Percentiles rank a stretch among this genome's conserved stretches.
Evolutionary conservation across 2,888 invertebrate species (phyloP).

Genomic region (Iselma pallidipennis): DNA sequence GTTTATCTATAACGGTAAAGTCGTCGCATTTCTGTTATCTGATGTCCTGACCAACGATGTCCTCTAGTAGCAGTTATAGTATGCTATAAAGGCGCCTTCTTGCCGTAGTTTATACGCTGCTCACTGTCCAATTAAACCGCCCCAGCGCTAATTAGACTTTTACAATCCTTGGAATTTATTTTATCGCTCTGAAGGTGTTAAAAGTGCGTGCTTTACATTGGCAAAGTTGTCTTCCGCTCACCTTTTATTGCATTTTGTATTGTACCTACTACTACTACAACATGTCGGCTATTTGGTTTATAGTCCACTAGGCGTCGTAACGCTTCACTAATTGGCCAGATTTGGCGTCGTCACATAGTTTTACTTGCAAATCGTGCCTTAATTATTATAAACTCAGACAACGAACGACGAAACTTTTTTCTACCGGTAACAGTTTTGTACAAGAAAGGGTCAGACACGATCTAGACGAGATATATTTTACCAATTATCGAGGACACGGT

Average conservation of each 20-base stretch:
- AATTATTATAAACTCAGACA: conserved; percentile 3
- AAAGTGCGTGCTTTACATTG: conserved; percentile 36
- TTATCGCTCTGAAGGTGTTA: conserved; percentile 33
- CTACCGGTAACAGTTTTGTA: not conserved
- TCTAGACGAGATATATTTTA: conserved; percentile 52
- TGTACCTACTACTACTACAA: conserved; percentile 3
- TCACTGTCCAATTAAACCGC: conserved; percentile 26
- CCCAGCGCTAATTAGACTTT: conserved; percentile 35
- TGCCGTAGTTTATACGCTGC: conserved; percentile 21
- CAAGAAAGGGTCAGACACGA: conserved; percentile 34
- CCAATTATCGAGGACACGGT: conserved; percentile 49
- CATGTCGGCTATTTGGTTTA: conserved; percentile 1
- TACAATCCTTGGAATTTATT: conserved; percentile 36
- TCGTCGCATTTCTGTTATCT: no score
- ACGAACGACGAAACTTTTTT: not conserved
- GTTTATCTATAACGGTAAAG: no score
- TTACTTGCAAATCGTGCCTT: conserved; percentile 9
- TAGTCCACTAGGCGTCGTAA: conserved; percentile 14
- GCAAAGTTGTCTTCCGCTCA: conserved; percentile 23
- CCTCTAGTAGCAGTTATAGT: no score
- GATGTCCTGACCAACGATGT: no score
- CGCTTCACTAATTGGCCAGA: conserved; percentile 20
- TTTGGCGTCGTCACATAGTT: conserved; percentile 10
- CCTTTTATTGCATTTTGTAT: conserved; percentile 16
- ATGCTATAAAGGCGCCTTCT: conserved; percentile 17